Evolutionary conservation across 2,888 invertebrate species (phyloP).

Genomic region (Monopis laevigella): DNA sequence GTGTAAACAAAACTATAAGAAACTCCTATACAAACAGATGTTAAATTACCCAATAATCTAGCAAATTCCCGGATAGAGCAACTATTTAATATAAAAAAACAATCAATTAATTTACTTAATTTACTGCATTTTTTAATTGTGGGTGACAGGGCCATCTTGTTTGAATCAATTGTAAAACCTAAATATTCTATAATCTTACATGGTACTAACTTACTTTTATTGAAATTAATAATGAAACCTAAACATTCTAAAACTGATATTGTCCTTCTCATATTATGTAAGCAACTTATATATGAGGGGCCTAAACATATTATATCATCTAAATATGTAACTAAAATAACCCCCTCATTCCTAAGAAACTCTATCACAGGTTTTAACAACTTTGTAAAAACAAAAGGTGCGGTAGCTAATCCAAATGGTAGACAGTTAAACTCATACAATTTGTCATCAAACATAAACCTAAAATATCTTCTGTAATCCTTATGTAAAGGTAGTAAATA

Average conservation of each 20-base stretch:
- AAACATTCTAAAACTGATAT: constrained; percentile 6
- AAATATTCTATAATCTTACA: constrained; percentile 14
- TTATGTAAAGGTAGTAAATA: constrained; percentile 12
- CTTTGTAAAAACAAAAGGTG: constrained; percentile 16
- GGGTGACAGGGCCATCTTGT: neutral
- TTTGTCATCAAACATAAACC: constrained; percentile 15
- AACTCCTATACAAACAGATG: constrained; percentile 10
- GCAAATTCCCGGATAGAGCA: constrained; percentile 5
- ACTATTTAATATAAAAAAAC: neutral
- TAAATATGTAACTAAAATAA: constrained; percentile 12
- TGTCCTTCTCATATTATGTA: constrained; percentile 2
- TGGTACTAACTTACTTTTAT: constrained; percentile 14
- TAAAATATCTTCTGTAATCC: constrained; percentile 14
- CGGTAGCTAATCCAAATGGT: constrained; percentile 16
- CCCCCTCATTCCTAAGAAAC: constrained; percentile 2
- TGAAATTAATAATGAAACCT: constrained; percentile 16
- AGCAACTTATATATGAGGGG: constrained; percentile 5
- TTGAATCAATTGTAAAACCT: constrained; percentile 14
- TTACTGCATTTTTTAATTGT: neutral
- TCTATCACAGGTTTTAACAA: constrained; percentile 14
- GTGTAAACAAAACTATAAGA: constrained; percentile 11
- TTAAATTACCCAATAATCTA: neutral
- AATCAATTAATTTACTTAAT: neutral
- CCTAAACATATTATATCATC: constrained; percentile 15
- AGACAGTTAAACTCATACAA: constrained; percentile 16